These are phyloP conservation scores for Lagopus muta DNA, from an alignment of 2,113 vertebrate species.

Conservation along the genomic window DNA sequence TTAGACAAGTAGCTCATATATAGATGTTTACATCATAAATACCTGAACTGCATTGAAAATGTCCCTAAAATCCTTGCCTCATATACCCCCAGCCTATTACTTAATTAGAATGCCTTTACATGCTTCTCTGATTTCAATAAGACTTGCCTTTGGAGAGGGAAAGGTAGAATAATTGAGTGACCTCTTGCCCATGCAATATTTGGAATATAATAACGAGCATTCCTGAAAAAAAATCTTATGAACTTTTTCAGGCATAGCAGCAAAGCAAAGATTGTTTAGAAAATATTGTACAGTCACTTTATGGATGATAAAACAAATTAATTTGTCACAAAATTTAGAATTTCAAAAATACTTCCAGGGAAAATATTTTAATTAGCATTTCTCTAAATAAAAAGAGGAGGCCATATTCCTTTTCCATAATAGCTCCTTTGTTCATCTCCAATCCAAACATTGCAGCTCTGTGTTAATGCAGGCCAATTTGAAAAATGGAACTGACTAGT, in stretches of 20 bases:
- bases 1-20: neutral
- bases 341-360: constrained; percentile 12
- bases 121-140: neutral
- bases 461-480: constrained; percentile 44
- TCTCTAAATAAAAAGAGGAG: constrained; percentile 28
- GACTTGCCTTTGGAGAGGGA: neutral
- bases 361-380: constrained; percentile 40
- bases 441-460: neutral
- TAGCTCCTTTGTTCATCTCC: constrained; percentile 41
- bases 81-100: neutral
- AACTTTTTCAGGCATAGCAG: neutral
- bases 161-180: neutral
- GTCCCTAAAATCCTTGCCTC: neutral
- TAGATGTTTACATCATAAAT: neutral
- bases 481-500: constrained; percentile 67
- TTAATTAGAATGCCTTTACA: neutral
- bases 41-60: neutral
- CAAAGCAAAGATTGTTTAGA: neutral
- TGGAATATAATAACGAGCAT: neutral
- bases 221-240: neutral
- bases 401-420: neutral
- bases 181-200: neutral
- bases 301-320: neutral
- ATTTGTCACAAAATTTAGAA: constrained; percentile 11
- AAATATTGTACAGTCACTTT: neutral